These are phyloP conservation scores for Drosophila chauvacae DNA, from an alignment of 1,140 invertebrate genomes.

Conservation along the genomic window DNA sequence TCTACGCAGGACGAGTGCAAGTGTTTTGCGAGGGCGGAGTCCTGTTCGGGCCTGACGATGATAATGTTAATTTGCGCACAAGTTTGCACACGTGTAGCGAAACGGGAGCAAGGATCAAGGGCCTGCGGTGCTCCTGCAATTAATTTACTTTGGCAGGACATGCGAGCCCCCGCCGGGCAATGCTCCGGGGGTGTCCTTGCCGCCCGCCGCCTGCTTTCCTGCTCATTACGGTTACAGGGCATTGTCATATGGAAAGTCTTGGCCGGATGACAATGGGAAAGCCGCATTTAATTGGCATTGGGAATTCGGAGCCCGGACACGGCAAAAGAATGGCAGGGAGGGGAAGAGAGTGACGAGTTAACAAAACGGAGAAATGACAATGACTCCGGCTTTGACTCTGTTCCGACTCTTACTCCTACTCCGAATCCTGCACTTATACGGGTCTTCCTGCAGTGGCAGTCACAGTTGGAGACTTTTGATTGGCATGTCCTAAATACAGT, in stretches of 20 bases:
- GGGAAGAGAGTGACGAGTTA: conserved; percentile 49
- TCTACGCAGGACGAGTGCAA: conserved; percentile 68
- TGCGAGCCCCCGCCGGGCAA: conserved; percentile 67
- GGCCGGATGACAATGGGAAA: conserved; percentile 63
- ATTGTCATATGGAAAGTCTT: conserved; percentile 67
- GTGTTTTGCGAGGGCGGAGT: conserved; percentile 20
- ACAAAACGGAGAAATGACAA: conserved; percentile 53
- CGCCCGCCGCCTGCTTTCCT: conserved; percentile 13
- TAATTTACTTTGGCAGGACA: conserved; percentile 83
- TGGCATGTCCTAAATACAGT: conserved; percentile 65
- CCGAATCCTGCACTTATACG: conserved; percentile 15
- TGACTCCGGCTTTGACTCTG: conserved; percentile 47
- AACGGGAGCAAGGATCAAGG: conserved; percentile 47
- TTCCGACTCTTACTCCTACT: not conserved
- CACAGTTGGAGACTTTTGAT: conserved; percentile 75
- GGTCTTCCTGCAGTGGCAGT: conserved; percentile 33
- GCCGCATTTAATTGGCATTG: conserved; percentile 75
- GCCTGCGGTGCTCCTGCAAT: conserved; percentile 53
- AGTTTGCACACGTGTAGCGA: conserved; percentile 52
- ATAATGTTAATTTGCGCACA: conserved; percentile 79
- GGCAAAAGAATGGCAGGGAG: conserved; percentile 31
- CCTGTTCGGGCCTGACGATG: conserved; percentile 42
- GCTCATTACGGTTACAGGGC: conserved; percentile 66
- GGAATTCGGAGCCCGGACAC: conserved; percentile 42
- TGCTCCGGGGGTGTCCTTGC: conserved; percentile 15